phyloP scores from a whole-genome alignment of 2,888 invertebrate genomes.

The Oscheius sp. region DNA sequence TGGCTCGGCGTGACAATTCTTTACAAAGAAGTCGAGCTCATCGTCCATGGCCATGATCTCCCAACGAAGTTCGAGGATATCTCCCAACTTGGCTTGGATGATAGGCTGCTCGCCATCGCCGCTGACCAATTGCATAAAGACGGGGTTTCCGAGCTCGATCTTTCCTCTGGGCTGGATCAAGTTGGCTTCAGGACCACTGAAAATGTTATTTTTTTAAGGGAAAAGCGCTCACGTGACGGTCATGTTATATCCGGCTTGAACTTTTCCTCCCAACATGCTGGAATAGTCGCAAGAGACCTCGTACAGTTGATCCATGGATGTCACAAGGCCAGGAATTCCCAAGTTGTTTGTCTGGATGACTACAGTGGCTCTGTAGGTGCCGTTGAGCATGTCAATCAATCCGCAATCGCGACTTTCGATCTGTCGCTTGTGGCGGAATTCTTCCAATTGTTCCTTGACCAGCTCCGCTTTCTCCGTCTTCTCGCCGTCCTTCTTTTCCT shows the following conservation, averaged over 20 bases:
- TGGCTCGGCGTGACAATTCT: constrained; percentile 71
- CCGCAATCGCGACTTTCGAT: constrained; percentile 70
- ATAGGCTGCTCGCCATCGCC: constrained; percentile 62
- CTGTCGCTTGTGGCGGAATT: constrained; percentile 62
- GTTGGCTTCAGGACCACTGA: constrained; percentile 71
- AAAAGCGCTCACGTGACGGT: constrained; percentile 61
- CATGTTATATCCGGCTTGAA: constrained; percentile 70
- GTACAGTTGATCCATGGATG: constrained; percentile 73
- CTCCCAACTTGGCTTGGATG: constrained; percentile 71
- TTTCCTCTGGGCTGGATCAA: constrained; percentile 73
- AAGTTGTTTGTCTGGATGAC: constrained; percentile 73
- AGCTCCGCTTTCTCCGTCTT: constrained; percentile 42
- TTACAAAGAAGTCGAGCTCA: constrained; percentile 73
- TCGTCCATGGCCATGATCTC: constrained; percentile 74
- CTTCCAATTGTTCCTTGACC: constrained; percentile 52
- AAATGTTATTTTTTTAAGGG: constrained; percentile 14
- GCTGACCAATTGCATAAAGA: constrained; percentile 71
- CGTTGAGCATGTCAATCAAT: constrained; percentile 69
- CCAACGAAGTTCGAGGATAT: constrained; percentile 72
- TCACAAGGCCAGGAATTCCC: constrained; percentile 73
- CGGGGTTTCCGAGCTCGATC: constrained; percentile 73
- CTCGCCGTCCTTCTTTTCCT: constrained; percentile 57
- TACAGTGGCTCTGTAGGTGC: constrained; percentile 72
- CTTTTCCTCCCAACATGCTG: constrained; percentile 71
- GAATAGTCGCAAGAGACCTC: constrained; percentile 69